Conservation (phyloP, 2,888 invertebrate species). For the Spodoptera exigua region DNA sequence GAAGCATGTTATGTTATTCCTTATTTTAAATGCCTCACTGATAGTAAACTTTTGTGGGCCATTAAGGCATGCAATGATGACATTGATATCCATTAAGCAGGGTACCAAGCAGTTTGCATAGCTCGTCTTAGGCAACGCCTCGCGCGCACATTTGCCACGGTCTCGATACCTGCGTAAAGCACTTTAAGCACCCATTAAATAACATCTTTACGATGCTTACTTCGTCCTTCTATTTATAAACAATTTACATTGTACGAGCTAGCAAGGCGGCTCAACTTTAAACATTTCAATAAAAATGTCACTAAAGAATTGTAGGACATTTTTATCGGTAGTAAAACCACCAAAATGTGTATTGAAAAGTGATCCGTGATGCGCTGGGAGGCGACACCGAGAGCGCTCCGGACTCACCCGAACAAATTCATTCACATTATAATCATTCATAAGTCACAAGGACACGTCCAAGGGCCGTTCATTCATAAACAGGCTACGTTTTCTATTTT, state of each 20-base stretch:
- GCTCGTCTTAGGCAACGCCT: slow-evolving; percentile 44
- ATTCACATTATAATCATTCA: slow-evolving; percentile 78
- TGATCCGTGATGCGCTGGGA: slow-evolving; percentile 28
- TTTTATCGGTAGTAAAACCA: slow-evolving; percentile 46
- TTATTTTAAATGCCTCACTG: slow-evolving; percentile 51
- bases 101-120: slow-evolving; percentile 40
- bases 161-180: slow-evolving; percentile 49
- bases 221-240: slow-evolving; percentile 47
- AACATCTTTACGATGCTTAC: slow-evolving; percentile 53
- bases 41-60: slow-evolving; percentile 45
- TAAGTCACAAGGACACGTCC: slow-evolving; percentile 71
- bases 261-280: slow-evolving; percentile 34
- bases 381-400: slow-evolving; percentile 43
- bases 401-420: slow-evolving; percentile 63
- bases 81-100: slow-evolving; percentile 49
- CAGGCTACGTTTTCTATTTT: slow-evolving; percentile 63
- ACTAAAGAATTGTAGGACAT: slow-evolving; percentile 33
- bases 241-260: slow-evolving; percentile 40
- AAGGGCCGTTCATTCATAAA: slow-evolving; percentile 76
- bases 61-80: slow-evolving; percentile 37
- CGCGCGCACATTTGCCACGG: slow-evolving; percentile 40
- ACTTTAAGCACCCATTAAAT: slow-evolving; percentile 53
- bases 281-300: slow-evolving; percentile 49
- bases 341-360: slow-evolving; percentile 40
- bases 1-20: slow-evolving; percentile 51